These are phyloP conservation scores for Malacoctenus gilli DNA, from an alignment of 2,797 vertebrate genomes.

Conservation along the genomic window DNA sequence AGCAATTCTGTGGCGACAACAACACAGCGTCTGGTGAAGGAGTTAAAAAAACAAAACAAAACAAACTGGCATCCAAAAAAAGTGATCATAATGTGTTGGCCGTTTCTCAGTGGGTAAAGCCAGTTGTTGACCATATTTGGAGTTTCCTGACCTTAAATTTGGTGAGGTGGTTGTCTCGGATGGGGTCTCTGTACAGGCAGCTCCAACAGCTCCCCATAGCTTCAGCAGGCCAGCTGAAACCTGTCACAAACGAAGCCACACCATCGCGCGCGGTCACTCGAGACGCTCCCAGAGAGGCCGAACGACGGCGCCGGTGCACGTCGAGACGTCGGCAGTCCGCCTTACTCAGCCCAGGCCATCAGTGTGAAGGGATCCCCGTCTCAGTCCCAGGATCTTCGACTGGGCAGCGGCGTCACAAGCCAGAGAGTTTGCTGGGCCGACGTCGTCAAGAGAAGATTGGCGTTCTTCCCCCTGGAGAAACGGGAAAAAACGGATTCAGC, in stretches of 20 bases:
- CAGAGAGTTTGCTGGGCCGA: slow-evolving; percentile 77
- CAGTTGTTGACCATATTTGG: too few relatives aligned
- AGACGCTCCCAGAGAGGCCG: slow-evolving; percentile 4
- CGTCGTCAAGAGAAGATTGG: slow-evolving; percentile 73
- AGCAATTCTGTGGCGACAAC: too few relatives aligned
- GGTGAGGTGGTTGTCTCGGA: slow-evolving; percentile 96
- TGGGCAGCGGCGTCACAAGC: slow-evolving; percentile 82
- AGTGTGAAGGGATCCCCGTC: slow-evolving; percentile 83
- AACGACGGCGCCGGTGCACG: background rate
- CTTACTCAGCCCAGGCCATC: slow-evolving; percentile 93
- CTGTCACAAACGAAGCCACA: slow-evolving; percentile 37
- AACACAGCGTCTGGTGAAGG: background rate
- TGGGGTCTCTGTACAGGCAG: slow-evolving; percentile 93
- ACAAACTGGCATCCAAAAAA: too few relatives aligned
- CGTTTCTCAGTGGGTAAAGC: too few relatives aligned
- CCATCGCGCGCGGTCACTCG: background rate
- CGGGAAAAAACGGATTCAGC: slow-evolving; percentile 1
- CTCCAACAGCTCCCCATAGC: slow-evolving; percentile 99
- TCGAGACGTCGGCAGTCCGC: slow-evolving; percentile 9
- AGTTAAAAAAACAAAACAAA: too few relatives aligned
- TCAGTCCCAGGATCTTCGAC: slow-evolving; percentile 85
- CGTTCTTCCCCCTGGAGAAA: slow-evolving; percentile 85
- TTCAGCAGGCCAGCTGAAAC: slow-evolving; percentile 88
- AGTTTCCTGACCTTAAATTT: slow-evolving; percentile 91
- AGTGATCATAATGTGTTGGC: too few relatives aligned